These are phyloP conservation scores for Parapsyche elsis DNA, from an alignment of 1,140 invertebrate genomes.

Conservation along the genomic window DNA sequence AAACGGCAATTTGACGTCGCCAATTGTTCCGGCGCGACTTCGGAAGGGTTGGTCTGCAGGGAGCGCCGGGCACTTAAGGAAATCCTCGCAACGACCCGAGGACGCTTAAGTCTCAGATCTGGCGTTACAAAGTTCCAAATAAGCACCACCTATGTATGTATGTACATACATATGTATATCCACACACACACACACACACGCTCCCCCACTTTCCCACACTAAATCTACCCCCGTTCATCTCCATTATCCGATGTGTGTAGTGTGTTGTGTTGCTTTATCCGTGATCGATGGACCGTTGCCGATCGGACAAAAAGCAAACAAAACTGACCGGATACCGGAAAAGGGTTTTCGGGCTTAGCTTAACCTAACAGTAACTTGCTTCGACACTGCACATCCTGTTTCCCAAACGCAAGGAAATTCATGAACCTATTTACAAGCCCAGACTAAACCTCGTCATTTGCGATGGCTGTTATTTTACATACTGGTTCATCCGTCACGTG, in stretches of 20 bases:
- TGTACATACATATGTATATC: too few species aligned
- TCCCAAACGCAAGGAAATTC: background rate
- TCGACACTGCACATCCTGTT: background rate
- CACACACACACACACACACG: background rate
- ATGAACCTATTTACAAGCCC: too few species aligned
- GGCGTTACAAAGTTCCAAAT: constrained; percentile 25
- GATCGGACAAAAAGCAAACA: background rate
- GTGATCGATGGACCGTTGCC: constrained; percentile 13
- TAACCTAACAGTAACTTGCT: too few species aligned
- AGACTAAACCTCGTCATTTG: too few species aligned
- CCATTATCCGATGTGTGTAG: background rate
- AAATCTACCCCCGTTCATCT: too few species aligned
- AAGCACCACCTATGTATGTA: background rate
- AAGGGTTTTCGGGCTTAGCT: constrained; percentile 10
- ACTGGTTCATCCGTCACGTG: too few species aligned
- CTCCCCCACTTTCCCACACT: too few species aligned
- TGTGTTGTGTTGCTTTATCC: background rate
- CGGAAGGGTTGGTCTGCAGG: background rate
- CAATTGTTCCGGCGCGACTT: constrained; percentile 31
- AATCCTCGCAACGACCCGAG: constrained; percentile 41
- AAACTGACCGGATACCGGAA: constrained; percentile 2
- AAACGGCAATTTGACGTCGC: constrained; percentile 18
- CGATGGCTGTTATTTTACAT: too few species aligned
- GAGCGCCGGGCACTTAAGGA: constrained; percentile 28
- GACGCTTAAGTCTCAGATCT: constrained; percentile 20